phyloP scores from a whole-genome alignment of 2,113 vertebrate genomes.

The cat (Felis catus) region DNA sequence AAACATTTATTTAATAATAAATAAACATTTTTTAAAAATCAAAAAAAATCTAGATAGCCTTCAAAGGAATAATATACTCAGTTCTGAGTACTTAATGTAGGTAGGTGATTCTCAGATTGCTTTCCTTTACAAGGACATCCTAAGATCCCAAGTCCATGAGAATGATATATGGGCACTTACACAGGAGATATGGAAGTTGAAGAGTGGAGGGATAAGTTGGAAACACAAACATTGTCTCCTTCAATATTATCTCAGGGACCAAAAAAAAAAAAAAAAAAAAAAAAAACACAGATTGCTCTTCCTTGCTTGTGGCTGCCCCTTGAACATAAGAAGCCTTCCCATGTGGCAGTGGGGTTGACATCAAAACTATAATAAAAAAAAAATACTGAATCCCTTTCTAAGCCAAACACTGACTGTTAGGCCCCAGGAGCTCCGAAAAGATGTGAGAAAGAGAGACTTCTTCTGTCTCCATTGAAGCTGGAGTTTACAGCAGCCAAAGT shows the following conservation, averaged over 20 bases:
- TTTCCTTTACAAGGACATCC: neutral
- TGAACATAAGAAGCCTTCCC: constrained; percentile 48
- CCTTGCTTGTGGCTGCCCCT: constrained; percentile 57
- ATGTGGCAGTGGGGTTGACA: constrained; percentile 55
- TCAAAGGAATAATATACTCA: constrained; percentile 33
- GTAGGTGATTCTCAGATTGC: constrained; percentile 48
- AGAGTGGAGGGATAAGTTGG: constrained; percentile 26
- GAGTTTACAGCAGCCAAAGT: constrained; percentile 60
- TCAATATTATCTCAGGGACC: constrained; percentile 49
- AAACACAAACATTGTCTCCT: constrained; percentile 55
- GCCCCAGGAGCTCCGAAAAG: constrained; percentile 60
- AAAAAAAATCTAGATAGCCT: constrained; percentile 34
- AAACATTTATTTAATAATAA: too few species aligned
- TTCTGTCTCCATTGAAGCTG: constrained; percentile 52
- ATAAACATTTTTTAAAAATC: too few species aligned
- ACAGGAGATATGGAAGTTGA: constrained; percentile 30
- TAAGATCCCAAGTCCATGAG: constrained; percentile 8
- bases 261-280: neutral
- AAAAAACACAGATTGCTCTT: constrained; percentile 12
- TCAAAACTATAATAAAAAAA: constrained; percentile 66
- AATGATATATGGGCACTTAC: constrained; percentile 31
- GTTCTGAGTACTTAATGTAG: constrained; percentile 32
- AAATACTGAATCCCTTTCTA: constrained; percentile 33
- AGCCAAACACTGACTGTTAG: constrained; percentile 58
- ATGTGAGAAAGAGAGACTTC: constrained; percentile 50